Conservation (phyloP, 2,888 invertebrate species). For the Lagria hirta region DNA sequence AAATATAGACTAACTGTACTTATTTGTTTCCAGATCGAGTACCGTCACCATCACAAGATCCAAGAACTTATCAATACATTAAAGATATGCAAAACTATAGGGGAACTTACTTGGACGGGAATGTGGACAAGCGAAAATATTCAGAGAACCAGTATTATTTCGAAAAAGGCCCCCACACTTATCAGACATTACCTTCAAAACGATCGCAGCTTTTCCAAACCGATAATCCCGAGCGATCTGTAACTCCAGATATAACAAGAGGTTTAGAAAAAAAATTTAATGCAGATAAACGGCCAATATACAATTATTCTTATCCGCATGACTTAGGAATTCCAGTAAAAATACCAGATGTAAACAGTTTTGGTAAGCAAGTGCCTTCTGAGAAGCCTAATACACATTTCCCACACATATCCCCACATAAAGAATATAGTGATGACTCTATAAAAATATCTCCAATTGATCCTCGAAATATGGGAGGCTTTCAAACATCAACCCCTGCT, state of each 20-base stretch:
- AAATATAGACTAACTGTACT: background rate
- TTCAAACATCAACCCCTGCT: conserved; percentile 71
- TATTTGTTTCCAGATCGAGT: conserved; percentile 48
- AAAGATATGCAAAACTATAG: conserved; percentile 40
- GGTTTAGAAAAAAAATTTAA: conserved; percentile 51
- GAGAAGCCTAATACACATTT: conserved; percentile 30
- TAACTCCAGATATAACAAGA: conserved; percentile 59
- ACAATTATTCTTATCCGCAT: conserved; percentile 3
- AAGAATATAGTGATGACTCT: conserved; percentile 49
- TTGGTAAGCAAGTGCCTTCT: conserved; percentile 26
- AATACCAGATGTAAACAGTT: conserved; percentile 34
- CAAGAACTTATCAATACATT: conserved; percentile 21
- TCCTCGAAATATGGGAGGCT: conserved; percentile 61
- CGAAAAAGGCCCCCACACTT: conserved; percentile 38
- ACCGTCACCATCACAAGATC: conserved; percentile 44
- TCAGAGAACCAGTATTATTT: conserved; percentile 37
- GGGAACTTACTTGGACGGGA: conserved; percentile 29
- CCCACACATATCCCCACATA: conserved; percentile 22
- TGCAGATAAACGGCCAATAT: conserved; percentile 21
- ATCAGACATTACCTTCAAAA: conserved; percentile 55
- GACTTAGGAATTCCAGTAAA: conserved; percentile 46
- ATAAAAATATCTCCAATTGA: conserved; percentile 69
- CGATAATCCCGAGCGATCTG: conserved; percentile 53
- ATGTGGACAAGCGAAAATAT: conserved; percentile 33
- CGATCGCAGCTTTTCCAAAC: conserved; percentile 51